Evolutionary conservation across 2,888 invertebrate genomes (phyloP).

Genomic region (Melinopterus prodromus): DNA sequence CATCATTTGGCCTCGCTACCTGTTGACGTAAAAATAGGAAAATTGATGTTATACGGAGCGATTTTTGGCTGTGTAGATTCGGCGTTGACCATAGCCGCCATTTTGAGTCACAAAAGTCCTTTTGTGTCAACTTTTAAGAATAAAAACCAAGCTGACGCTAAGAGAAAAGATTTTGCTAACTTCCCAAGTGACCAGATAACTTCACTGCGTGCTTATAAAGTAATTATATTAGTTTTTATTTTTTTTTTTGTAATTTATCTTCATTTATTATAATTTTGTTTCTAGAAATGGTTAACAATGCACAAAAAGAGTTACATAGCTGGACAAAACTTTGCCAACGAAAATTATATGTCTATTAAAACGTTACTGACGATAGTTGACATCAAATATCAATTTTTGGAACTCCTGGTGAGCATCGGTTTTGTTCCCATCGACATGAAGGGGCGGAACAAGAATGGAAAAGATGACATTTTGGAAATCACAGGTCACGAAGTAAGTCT

Average conservation of each 20-base stretch:
- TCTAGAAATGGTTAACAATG: constrained; percentile 81
- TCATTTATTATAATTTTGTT: constrained; percentile 38
- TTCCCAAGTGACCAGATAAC: constrained; percentile 91
- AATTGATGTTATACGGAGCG: constrained; percentile 89
- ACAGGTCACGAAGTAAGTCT: constrained; percentile 68
- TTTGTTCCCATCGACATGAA: constrained; percentile 77
- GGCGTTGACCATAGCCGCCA: constrained; percentile 88
- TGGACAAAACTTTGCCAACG: constrained; percentile 80
- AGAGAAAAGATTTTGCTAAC: constrained; percentile 77
- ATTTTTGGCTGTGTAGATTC: constrained; percentile 94
- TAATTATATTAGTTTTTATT: constrained; percentile 54
- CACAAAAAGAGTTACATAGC: constrained; percentile 73
- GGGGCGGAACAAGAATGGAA: constrained; percentile 63
- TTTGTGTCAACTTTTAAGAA: constrained; percentile 80
- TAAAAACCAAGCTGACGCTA: constrained; percentile 74
- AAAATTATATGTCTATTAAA: constrained; percentile 83
- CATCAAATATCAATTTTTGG: constrained; percentile 83
- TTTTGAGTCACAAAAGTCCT: constrained; percentile 80
- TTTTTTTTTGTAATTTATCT: constrained; percentile 13
- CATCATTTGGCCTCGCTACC: constrained; percentile 88
- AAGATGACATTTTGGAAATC: constrained; percentile 67
- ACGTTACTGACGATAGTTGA: constrained; percentile 86
- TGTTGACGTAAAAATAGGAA: constrained; percentile 91
- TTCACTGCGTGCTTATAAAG: constrained; percentile 83
- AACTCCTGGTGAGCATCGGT: constrained; percentile 78